A percentile compares a stretch with the other conserved stretches of the same genome.
Evolutionary conservation across 2,888 invertebrate genomes (phyloP).

Genomic region (Bombylius major): DNA sequence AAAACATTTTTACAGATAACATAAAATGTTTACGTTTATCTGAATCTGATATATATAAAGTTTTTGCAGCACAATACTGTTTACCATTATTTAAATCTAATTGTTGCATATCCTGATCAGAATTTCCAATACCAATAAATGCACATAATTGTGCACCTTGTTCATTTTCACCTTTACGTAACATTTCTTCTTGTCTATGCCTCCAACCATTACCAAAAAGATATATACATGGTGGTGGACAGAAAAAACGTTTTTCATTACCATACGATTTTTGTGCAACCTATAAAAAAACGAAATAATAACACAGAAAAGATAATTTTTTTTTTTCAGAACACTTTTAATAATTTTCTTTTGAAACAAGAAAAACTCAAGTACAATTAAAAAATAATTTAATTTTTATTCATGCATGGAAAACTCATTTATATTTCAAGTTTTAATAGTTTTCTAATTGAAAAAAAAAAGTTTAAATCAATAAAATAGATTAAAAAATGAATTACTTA

Average conservation of each 20-base stretch:
- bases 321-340: no score
- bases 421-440: no score
- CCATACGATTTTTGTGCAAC: conserved; percentile 99
- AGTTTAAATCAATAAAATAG: no score
- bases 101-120: conserved; percentile 98
- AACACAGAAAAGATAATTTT: background rate
- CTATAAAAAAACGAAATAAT: conserved; percentile 17
- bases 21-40: conserved; percentile 99
- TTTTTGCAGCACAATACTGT: conserved; percentile 99
- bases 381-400: no score
- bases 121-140: conserved; percentile 97
- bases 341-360: no score
- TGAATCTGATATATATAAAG: conserved; percentile 96
- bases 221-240: conserved; percentile 98
- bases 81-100: conserved; percentile 93
- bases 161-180: conserved; percentile 77
- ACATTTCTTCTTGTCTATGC: conserved; percentile 84
- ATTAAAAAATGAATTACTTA: no score
- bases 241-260: conserved; percentile 98
- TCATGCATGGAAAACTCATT: no score
- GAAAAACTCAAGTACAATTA: no score
- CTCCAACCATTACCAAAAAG: conserved; percentile 98
- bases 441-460: no score
- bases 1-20: conserved; percentile 98
- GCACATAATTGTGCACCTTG: conserved; percentile 93